Evolutionary conservation across 2,797 vertebrate genomes (phyloP), one percentile per base, ranked within the genome.

Genomic region (Onychomys torridus): DNA sequence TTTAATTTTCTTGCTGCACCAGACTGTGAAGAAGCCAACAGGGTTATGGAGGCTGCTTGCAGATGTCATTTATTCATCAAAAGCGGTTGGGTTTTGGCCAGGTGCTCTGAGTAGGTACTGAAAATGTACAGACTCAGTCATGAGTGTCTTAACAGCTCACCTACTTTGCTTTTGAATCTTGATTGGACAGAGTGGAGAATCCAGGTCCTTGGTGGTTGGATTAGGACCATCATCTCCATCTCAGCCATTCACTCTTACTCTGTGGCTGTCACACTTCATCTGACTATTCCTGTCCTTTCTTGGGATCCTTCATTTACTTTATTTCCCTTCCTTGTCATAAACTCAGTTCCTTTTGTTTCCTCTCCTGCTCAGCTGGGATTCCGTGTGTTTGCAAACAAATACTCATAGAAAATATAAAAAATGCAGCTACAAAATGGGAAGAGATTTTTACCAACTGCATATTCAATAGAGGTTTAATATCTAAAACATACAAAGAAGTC

Each of bases 71-170:
- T 6, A 14, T 2, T 40, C 17, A 0, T 34, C n/a, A 57, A 82
- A 49, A 78, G 13, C 11, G 27, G 0, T 7, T 27, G 27, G 19
- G 17, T 0, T 0, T 19, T 25, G 1, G 1, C 46, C 40, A 34
- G 49, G 55, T 11, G 29, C 61, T 52, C 65, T n/a, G 14, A 7
- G 7, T 32, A 79, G 12, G 12, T 52, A 21, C 9, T 21, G 49
- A 27, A 17, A 46, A 29, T 19, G 25, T 37, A 16, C 49, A 29
- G n/a, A 34, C 21, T 19, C 67, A 29, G 2, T 59, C 32, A 1
- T 57, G 34, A 57, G 49, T 8, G 11, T 29, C 49, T 27, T 87
- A 29, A 27, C 32, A 37, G 14, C 7, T 29, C 4, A 12, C 37
- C 5, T 73, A 34, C 12, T 85, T 85, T 25, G 65, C 4, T 87